These are phyloP conservation scores for Proisotoma minuta DNA, from an alignment of 2,888 invertebrate genomes.

Conservation along the genomic window DNA sequence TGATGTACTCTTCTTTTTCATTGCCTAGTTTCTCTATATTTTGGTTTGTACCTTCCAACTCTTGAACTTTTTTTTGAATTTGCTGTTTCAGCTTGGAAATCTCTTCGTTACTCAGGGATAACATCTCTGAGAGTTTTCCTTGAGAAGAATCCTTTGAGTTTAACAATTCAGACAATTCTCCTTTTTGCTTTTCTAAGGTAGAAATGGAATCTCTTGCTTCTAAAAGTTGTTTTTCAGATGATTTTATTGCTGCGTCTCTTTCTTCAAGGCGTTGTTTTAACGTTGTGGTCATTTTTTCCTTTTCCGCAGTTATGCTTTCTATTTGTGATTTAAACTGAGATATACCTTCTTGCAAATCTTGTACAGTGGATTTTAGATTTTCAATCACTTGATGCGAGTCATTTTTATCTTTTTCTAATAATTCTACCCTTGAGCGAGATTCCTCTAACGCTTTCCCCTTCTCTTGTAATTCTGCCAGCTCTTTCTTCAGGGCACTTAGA, in stretches of 20 bases:
- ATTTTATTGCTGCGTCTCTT: background rate
- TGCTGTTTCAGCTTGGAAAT: background rate
- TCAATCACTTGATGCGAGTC: slow-evolving; percentile 33
- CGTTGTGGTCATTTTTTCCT: background rate
- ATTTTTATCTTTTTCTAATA: slow-evolving; percentile 20
- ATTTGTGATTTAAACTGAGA: background rate
- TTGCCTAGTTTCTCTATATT: slow-evolving; percentile 30
- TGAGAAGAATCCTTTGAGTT: slow-evolving; percentile 33
- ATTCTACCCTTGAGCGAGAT: background rate
- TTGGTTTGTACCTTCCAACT: slow-evolving; percentile 38
- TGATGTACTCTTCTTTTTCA: slow-evolving; percentile 29
- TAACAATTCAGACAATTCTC: slow-evolving; percentile 47
- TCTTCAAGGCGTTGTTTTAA: slow-evolving; percentile 39
- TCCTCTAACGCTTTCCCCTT: background rate
- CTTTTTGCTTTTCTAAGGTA: slow-evolving; percentile 51
- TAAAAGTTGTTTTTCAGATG: background rate
- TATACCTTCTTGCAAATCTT: background rate
- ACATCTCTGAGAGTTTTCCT: slow-evolving; percentile 51
- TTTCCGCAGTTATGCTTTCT: background rate
- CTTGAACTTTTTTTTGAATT: slow-evolving; percentile 51
- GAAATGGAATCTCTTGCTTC: slow-evolving; percentile 32
- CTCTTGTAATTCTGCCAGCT: background rate
- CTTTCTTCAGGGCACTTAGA: too few relatives aligned
- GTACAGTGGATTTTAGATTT: slow-evolving; percentile 50
- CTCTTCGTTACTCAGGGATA: slow-evolving; percentile 53